Percentiles rank a stretch among this genome's conserved stretches.
Conservation (phyloP, 2,888 invertebrate species). For the Epicampocera succincta region DNA sequence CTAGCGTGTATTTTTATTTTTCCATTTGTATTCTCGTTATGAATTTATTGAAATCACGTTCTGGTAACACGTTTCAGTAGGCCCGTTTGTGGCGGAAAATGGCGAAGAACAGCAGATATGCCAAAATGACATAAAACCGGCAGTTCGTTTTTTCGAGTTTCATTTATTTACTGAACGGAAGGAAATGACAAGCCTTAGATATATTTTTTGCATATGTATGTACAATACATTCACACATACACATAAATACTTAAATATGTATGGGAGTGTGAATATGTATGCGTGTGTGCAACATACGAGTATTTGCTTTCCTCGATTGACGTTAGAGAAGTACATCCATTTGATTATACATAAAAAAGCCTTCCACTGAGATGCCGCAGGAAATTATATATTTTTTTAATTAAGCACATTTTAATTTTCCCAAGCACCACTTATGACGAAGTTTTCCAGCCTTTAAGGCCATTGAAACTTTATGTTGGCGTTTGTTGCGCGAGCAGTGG, state of each 20-base stretch:
- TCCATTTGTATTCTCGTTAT: conserved; percentile 23
- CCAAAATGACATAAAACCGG: conserved; percentile 43
- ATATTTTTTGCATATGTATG: background rate
- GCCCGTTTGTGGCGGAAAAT: conserved; percentile 53
- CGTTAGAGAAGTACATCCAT: no score
- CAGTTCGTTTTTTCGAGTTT: conserved; percentile 13
- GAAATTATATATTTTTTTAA: no score
- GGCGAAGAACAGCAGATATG: conserved; percentile 32
- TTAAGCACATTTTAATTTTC: conserved; percentile 4
- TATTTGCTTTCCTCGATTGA: no score
- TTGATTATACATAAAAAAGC: no score
- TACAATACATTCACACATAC: background rate
- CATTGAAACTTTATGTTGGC: no score
- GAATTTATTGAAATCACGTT: conserved; percentile 67
- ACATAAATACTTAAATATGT: no score
- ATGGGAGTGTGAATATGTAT: no score
- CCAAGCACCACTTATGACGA: background rate
- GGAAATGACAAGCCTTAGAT: conserved; percentile 57
- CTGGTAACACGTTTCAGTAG: conserved; percentile 63
- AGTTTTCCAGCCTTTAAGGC: no score
- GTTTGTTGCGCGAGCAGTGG: no score
- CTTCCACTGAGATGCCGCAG: no score
- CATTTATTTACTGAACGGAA: conserved; percentile 39
- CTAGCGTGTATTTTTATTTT: conserved; percentile 9
- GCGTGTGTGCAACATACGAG: no score